Evolutionary conservation across 2,113 vertebrate genomes (phyloP), one percentile per base, ranked within the genome.

Genomic region (Sphaerodactylus townsendi): DNA sequence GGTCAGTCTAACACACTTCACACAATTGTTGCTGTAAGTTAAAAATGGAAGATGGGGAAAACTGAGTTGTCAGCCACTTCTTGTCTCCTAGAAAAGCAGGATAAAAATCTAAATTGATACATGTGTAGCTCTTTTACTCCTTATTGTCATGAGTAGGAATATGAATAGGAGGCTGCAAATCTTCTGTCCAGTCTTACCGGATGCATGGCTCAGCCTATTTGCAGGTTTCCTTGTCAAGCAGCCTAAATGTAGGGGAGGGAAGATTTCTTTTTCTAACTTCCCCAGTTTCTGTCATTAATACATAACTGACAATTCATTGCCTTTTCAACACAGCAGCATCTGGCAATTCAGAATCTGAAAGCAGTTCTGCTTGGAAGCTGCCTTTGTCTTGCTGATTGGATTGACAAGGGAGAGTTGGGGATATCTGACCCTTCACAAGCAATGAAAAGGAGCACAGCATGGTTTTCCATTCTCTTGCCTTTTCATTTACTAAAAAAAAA

Each of bases 361-460:
- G 30, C 50, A 19, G 66, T 23, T 62, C 33, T 30, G 23, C 48
- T 44, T 41, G 39, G 37, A 35, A 62, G 39, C 48, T 68, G 30
- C 30, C 77, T 62, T 59, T 62, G 37, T 62, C 83, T 44, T 71
- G 75, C 75, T 84, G 66, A 62, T 62, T 53, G 25, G 50, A 78
- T 78, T 77, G 64, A 65, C 28, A 68, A 46, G 73, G 37, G 35
- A 56, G 39, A 44, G 15, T 53, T 59, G 73, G 70, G 48, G 62
- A 50, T 76, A 59, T 69, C 21, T 78, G 83, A 71, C 37, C 68
- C 65, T 53, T 35, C 70, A 50, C 25, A 39, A 78, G 50, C 83
- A 84, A 70, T 46, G 46, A 59, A 78, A 78, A 77, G 39, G 74
- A 70, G 23, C 83, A 78, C 62, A 78, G 66, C 75, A 46, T 71